phyloP scores from a whole-genome alignment of 2,113 vertebrate genomes.

The Atlantisia rogersi region DNA sequence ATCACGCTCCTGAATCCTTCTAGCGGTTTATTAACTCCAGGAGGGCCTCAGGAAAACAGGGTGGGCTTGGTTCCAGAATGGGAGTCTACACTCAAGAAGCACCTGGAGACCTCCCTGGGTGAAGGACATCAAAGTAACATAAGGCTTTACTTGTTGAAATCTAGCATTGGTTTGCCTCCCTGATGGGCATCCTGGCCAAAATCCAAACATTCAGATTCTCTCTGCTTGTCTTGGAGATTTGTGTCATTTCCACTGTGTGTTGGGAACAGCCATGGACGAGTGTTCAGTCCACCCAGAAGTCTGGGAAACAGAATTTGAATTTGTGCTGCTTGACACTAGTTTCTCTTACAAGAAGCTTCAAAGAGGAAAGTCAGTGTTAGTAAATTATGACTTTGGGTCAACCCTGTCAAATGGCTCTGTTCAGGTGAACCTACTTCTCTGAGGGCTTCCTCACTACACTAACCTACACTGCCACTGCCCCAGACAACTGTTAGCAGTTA shows the following conservation, averaged over 20 bases:
- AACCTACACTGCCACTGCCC: no score
- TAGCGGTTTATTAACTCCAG: background rate
- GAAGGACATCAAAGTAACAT: background rate
- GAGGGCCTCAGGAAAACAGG: background rate
- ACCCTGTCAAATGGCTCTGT: background rate
- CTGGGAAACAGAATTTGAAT: background rate
- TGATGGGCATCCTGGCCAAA: background rate
- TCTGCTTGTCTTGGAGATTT: background rate
- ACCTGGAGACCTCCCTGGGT: background rate
- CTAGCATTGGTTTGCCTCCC: background rate
- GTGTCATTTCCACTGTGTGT: background rate
- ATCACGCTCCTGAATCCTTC: background rate
- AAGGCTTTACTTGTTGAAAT: background rate
- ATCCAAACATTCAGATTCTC: background rate
- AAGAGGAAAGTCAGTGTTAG: background rate
- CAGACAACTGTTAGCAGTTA: no score
- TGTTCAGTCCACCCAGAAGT: background rate
- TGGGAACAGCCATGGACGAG: background rate
- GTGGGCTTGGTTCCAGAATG: background rate
- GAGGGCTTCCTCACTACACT: background rate
- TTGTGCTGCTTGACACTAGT: background rate
- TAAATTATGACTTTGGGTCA: background rate
- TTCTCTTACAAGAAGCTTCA: background rate
- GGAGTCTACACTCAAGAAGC: background rate
- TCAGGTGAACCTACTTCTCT: background rate